Base-by-base conservation (phyloP, 2,888 invertebrate species). In the Dryococelus australis region DNA sequence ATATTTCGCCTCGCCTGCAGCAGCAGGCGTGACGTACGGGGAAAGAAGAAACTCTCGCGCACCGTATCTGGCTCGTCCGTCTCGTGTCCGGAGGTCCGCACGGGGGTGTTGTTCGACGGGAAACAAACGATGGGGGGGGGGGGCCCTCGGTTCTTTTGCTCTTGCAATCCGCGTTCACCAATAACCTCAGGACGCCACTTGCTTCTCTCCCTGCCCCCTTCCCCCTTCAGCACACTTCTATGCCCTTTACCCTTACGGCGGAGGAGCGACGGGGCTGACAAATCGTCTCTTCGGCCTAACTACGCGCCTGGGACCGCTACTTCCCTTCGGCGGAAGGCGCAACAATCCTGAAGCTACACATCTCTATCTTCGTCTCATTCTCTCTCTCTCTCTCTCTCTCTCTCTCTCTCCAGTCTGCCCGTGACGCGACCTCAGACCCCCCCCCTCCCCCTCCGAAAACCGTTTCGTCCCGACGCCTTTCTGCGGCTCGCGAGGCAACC, bases 91-190 rank as follows among this genome's bases (percentile, higher is more conserved):
- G 35, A n/a, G n/a, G 35, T 35, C 35, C 4, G 35, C 4, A 4
- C 65, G 65, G 65, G 24, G 10, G 65, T 0, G 16, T 16, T 65
- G 65, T 65, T 65, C 65, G 65, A 24, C 65, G n/a, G 65, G 65
- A 65, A 65, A 65, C 65, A 65, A 65, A 65, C 65, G 65, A 65
- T 24, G 65, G n/a, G n/a, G n/a, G n/a, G n/a, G n/a, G n/a, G n/a
- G n/a, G n/a, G n/a, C 65, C 24, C 51, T 8, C 20, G n/a, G n/a
- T n/a, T n/a, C 65, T 65, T 24, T 65, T 65, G 20, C 47, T 3
- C n/a, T 65, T n/a, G 65, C 65, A 65, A 65, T 16, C 65, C 65
- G 20, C 65, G 65, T n/a, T 65, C 65, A 35, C 65, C 65, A 65
- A 65, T 65, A 65, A 65, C 65, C 65, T n/a, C 24, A 65, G 65